Base-by-base conservation (phyloP, 1,140 invertebrate genomes). In the Cotesia chilonis region DNA sequence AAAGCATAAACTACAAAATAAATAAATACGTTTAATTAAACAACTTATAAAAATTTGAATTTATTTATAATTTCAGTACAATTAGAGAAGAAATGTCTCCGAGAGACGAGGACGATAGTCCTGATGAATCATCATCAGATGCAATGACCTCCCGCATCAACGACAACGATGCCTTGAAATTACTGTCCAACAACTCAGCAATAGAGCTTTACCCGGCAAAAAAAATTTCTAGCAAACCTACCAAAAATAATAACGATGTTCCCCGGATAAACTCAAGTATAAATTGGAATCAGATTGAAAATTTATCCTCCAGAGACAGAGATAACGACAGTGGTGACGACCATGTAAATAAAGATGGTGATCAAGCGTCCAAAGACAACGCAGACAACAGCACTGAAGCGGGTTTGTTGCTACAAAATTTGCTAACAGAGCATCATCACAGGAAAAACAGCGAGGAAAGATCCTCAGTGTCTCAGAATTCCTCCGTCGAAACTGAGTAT, bases 401-500 rank as follows among this genome's bases (percentile, higher is more conserved):
- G 4, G 79, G 77, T 4, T 79, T 77, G 0, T 73, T 86, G 2
- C 75, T 87, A 0, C 84, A 86, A 65, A 86, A 83, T 41, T 85
- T 86, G 59, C 72, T 87, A 3, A 82, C 83, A 1, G 85, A 86
- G 7, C 84, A 86, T 61, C 81, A 87, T 9, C 78, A 82, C 36
- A 79, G 82, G 20, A 83, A 81, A 67, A 83, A 76, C 36, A 28
- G 17, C 79, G 85, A 28, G 63, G 76, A 6, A 78, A 76, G 0
- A 17, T 82, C n/a, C 76, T 76, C 4, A 2, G 81, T 12, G 77
- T 76, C 4, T 80, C 76, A 54, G 79, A 72, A 70, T 55, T 78
- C 78, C 2, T 57, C 77, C 0, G 78, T 78, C 37, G 85, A 87
- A 68, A 87, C 84, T 0, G 87, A 88, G 60, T 88, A 87, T 28